Evolutionary conservation across 2,888 invertebrate species (phyloP).

Genomic region (Macrophya alboannulata): DNA sequence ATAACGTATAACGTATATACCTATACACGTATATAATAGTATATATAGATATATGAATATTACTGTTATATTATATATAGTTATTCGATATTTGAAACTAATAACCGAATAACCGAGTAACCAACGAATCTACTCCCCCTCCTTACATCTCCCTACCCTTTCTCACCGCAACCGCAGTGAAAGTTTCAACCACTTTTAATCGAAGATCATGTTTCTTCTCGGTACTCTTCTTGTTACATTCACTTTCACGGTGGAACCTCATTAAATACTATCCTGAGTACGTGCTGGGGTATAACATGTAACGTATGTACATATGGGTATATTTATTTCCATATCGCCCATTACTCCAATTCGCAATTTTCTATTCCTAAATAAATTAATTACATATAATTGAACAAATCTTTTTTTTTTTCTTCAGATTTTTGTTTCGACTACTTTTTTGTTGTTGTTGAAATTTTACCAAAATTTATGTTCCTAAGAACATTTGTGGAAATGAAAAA

Average conservation of each 20-base stretch:
- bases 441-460: too few species aligned
- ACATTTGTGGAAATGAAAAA: neutral
- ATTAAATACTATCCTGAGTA: neutral
- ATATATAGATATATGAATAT: neutral
- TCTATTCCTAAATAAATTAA: neutral
- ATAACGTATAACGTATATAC: neutral
- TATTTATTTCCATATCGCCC: neutral
- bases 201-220: conserved; percentile 46
- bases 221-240: conserved; percentile 34
- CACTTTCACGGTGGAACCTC: conserved; percentile 21
- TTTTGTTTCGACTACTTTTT: neutral
- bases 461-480: neutral
- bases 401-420: too few species aligned
- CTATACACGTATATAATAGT: neutral
- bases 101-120: conserved; percentile 7
- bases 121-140: neutral
- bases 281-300: neutral
- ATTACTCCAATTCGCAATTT: neutral
- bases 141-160: neutral
- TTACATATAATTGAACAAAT: neutral
- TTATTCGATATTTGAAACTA: conserved; percentile 6
- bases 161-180: conserved; percentile 6
- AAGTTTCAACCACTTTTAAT: conserved; percentile 48
- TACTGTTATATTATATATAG: too few species aligned
- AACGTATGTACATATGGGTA: neutral